Evolutionary conservation across 1,140 invertebrate species (phyloP).

Genomic region (Telenomus remus): DNA sequence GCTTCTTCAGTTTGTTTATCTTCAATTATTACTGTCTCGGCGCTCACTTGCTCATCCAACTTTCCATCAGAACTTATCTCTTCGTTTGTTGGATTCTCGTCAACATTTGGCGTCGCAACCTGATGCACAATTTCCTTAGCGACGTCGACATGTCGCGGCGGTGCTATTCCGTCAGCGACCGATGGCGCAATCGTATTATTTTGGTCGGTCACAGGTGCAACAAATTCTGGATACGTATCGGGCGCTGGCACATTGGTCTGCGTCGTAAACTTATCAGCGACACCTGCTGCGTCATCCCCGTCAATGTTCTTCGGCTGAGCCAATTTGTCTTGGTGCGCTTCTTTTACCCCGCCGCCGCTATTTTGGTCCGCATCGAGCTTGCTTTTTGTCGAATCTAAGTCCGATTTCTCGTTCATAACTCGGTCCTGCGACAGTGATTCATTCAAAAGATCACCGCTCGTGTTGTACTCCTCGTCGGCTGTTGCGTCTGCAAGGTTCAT

Average conservation of each 20-base stretch:
- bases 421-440: slow-evolving; percentile 64
- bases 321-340: slow-evolving; percentile 18
- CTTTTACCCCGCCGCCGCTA: slow-evolving; percentile 7
- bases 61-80: background rate
- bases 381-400: slow-evolving; percentile 16
- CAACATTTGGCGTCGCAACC: background rate
- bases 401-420: slow-evolving; percentile 17
- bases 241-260: slow-evolving; percentile 40
- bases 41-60: no score
- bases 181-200: slow-evolving; percentile 58
- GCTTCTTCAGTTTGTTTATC: no score
- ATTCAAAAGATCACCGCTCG: slow-evolving; percentile 66
- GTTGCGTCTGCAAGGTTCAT: slow-evolving; percentile 7
- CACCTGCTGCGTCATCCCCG: slow-evolving; percentile 36
- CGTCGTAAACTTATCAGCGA: slow-evolving; percentile 37
- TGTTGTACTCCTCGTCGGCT: slow-evolving; percentile 65
- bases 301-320: slow-evolving; percentile 2
- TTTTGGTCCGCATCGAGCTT: slow-evolving; percentile 23
- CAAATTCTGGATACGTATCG: slow-evolving; percentile 39
- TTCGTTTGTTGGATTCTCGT: background rate
- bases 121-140: background rate
- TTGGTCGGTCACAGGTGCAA: slow-evolving; percentile 49
- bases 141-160: slow-evolving; percentile 14
- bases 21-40: background rate
- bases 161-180: slow-evolving; percentile 39